A percentile compares a stretch with the other conserved stretches of the same genome.
Evolutionary conservation across 2,113 vertebrate species (phyloP).

Genomic region (Sardina pilchardus): DNA sequence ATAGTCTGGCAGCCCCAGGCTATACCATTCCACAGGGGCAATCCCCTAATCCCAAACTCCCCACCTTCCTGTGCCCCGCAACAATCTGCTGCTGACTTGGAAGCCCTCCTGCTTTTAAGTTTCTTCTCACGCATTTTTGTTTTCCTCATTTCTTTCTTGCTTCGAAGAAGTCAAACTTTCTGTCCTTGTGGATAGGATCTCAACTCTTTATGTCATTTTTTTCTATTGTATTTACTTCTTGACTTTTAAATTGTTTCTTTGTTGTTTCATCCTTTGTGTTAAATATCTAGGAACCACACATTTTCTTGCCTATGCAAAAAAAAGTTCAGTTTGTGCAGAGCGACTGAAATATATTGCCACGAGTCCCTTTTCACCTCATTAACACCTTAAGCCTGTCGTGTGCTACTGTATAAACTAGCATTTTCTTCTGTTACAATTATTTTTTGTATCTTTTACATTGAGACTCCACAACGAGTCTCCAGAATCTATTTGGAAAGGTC

Average conservation of each 20-base stretch:
- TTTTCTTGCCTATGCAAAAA: conserved; percentile 73
- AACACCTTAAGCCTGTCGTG: conserved; percentile 43
- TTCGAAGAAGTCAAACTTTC: conserved; percentile 54
- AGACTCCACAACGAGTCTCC: conserved; percentile 46
- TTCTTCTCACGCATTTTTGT: conserved; percentile 36
- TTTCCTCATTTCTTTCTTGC: conserved; percentile 41
- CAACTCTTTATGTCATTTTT: conserved; percentile 27
- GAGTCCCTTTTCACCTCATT: conserved; percentile 40
- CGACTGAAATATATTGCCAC: conserved; percentile 56
- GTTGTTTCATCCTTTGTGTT: conserved; percentile 39
- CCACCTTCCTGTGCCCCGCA: conserved; percentile 41
- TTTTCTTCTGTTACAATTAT: conserved; percentile 40
- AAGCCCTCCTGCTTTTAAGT: conserved; percentile 57
- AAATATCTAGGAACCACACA: conserved; percentile 48
- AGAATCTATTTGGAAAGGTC: conserved; percentile 46
- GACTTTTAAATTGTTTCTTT: not conserved
- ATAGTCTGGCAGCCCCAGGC: not conserved
- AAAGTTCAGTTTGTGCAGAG: conserved; percentile 60
- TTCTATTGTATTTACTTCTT: conserved; percentile 29
- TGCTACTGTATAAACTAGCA: conserved; percentile 34
- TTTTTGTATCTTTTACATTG: conserved; percentile 51
- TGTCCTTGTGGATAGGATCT: conserved; percentile 52
- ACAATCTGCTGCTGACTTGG: conserved; percentile 60
- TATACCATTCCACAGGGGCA: conserved; percentile 59
- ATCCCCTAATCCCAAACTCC: not conserved